Percentiles rank a stretch among this genome's conserved stretches.
Conservation (phyloP, 2,113 vertebrate species). For the Eudyptes chrysolophus region DNA sequence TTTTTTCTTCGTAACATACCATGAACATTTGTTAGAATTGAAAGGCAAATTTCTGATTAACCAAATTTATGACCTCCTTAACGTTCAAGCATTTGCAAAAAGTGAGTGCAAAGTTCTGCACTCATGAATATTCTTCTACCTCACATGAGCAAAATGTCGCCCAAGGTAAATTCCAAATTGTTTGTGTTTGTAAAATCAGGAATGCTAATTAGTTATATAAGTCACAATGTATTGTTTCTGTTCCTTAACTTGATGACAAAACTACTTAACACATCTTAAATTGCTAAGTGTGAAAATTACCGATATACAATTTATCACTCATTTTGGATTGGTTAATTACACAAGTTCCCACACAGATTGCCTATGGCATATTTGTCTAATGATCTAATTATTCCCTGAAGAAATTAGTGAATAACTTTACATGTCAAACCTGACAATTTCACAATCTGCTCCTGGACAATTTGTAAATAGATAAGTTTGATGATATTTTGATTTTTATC, state of each 20-base stretch:
- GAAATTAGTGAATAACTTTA: slow-evolving; percentile 70
- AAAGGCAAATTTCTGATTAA: slow-evolving; percentile 72
- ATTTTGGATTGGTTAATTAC: slow-evolving; percentile 71
- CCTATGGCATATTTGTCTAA: slow-evolving; percentile 67
- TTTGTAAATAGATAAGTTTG: slow-evolving; percentile 68
- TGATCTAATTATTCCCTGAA: slow-evolving; percentile 68
- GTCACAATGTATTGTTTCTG: slow-evolving; percentile 62
- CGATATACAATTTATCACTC: slow-evolving; percentile 70
- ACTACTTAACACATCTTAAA: slow-evolving; percentile 64
- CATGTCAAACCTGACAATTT: slow-evolving; percentile 68
- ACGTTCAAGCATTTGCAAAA: slow-evolving; percentile 66
- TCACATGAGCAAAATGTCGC: slow-evolving; percentile 65
- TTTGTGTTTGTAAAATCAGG: slow-evolving; percentile 66
- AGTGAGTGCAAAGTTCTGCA: slow-evolving; percentile 60
- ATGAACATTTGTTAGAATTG: slow-evolving; percentile 69
- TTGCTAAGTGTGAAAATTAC: slow-evolving; percentile 67
- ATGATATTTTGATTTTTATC: slow-evolving; percentile 71
- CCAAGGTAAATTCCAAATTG: slow-evolving; percentile 66
- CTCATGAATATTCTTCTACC: slow-evolving; percentile 71
- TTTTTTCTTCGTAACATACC: slow-evolving; percentile 52
- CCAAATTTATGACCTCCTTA: slow-evolving; percentile 68
- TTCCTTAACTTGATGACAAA: slow-evolving; percentile 63
- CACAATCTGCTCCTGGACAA: slow-evolving; percentile 66
- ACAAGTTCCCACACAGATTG: slow-evolving; percentile 68
- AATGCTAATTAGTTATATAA: slow-evolving; percentile 71